phyloP scores from a whole-genome alignment of 2,888 invertebrate species.

The Drosophila kambysellisi region DNA sequence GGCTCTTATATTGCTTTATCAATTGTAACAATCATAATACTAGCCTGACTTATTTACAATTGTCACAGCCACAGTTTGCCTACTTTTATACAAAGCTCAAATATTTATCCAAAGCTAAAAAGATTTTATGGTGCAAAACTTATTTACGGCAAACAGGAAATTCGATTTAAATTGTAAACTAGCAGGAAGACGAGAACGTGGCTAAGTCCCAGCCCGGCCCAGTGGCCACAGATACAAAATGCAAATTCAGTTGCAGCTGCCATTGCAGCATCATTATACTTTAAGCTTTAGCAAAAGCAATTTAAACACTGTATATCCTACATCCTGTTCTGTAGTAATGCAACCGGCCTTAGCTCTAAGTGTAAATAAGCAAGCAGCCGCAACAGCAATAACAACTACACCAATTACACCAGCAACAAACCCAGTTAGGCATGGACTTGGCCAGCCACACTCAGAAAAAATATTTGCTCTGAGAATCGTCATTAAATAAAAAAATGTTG shows the following conservation, averaged over 20 bases:
- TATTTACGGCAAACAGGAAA: slow-evolving; percentile 68
- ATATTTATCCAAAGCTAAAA: slow-evolving; percentile 1
- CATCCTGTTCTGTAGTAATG: slow-evolving; percentile 60
- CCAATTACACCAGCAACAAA: slow-evolving; percentile 63
- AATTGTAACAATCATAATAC: background rate
- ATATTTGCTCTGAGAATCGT: background rate
- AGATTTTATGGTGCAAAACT: slow-evolving; percentile 34
- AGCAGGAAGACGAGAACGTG: slow-evolving; percentile 34
- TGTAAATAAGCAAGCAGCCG: slow-evolving; percentile 64
- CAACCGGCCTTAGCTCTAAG: slow-evolving; percentile 47
- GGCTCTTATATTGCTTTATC: background rate
- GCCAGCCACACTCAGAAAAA: background rate
- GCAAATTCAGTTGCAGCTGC: slow-evolving; percentile 62
- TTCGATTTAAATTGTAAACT: slow-evolving; percentile 79
- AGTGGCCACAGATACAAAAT: slow-evolving; percentile 39
- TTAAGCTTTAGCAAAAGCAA: slow-evolving; percentile 68
- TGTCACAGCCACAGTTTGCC: slow-evolving; percentile 2
- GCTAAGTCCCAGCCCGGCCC: background rate
- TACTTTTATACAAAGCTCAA: slow-evolving; percentile 3
- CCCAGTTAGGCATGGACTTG: slow-evolving; percentile 44
- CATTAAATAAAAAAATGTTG: background rate
- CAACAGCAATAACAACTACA: slow-evolving; percentile 62
- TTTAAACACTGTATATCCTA: slow-evolving; percentile 78
- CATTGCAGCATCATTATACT: slow-evolving; percentile 28
- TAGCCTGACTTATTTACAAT: background rate